Conservation (phyloP, 1,140 invertebrate species). For the Macrostomum lignano region DNA sequence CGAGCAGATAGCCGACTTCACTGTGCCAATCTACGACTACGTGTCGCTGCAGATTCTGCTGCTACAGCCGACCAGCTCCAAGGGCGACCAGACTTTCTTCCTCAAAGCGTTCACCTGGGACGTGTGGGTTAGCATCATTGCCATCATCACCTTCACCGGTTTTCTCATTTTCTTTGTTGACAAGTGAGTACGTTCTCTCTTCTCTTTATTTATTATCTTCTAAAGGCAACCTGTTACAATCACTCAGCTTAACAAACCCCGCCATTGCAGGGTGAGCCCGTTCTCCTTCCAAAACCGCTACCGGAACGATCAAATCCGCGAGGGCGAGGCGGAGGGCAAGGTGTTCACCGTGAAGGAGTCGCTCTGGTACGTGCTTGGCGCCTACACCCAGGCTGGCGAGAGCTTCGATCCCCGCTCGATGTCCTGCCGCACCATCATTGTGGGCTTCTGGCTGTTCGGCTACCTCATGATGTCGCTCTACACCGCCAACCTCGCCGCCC, state of each 20-base stretch:
- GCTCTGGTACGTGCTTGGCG: background rate
- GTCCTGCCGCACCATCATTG: slow-evolving; percentile 61
- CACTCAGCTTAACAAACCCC: too few species aligned
- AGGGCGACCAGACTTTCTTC: slow-evolving; percentile 1
- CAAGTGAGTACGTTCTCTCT: too few species aligned
- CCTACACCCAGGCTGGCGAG: slow-evolving; percentile 1
- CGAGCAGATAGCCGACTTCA: slow-evolving; percentile 21
- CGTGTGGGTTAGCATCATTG: slow-evolving; percentile 1
- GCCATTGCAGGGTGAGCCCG: slow-evolving; percentile 48
- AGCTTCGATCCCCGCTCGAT: slow-evolving; percentile 38
- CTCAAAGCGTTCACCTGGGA: slow-evolving; percentile 3
- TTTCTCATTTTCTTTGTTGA: slow-evolving; percentile 7
- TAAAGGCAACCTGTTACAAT: too few species aligned
- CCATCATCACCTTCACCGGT: background rate
- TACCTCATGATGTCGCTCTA: slow-evolving; percentile 95
- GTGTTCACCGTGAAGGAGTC: slow-evolving; percentile 1
- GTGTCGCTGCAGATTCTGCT: slow-evolving; percentile 21
- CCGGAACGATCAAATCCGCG: slow-evolving; percentile 53
- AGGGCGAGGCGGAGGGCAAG: slow-evolving; percentile 14
- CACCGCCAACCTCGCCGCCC: slow-evolving; percentile 77
- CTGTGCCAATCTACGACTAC: slow-evolving; percentile 19
- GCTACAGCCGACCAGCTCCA: slow-evolving; percentile 12
- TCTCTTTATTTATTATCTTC: too few species aligned
- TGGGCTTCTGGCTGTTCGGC: slow-evolving; percentile 87
- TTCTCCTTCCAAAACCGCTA: slow-evolving; percentile 35